Conservation (phyloP, 1,140 invertebrate genomes). For the Drosophila bocqueti region DNA sequence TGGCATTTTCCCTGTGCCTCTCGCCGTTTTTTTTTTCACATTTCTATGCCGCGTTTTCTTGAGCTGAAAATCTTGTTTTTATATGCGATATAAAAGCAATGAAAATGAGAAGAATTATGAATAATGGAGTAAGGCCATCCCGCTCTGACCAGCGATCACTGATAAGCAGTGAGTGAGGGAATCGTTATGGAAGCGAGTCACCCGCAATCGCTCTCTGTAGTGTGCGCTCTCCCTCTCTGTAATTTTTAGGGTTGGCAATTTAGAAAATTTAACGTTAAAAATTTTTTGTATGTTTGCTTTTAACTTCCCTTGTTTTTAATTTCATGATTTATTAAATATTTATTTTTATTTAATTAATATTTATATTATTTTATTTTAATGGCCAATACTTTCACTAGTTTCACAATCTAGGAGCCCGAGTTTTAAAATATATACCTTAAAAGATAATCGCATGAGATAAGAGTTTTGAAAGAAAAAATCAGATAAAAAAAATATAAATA, state of each 20-base stretch:
- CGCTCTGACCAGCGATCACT: conserved; percentile 58
- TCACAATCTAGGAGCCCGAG: background rate
- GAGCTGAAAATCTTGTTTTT: conserved; percentile 49
- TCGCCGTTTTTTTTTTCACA: conserved; percentile 25
- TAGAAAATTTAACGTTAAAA: background rate
- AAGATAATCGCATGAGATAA: no score
- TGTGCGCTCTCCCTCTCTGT: background rate
- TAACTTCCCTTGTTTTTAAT: no score
- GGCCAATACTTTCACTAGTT: background rate
- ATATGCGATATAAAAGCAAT: conserved; percentile 52
- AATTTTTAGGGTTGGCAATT: background rate
- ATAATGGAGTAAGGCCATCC: conserved; percentile 24
- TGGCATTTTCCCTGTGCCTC: conserved; percentile 42
- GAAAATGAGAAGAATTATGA: conserved; percentile 23
- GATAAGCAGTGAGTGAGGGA: conserved; percentile 54
- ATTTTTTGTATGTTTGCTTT: no score
- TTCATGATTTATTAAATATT: background rate
- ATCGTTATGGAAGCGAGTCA: conserved; percentile 42
- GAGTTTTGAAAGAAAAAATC: no score
- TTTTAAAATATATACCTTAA: no score
- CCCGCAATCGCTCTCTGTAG: conserved; percentile 11
- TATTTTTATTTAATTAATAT: background rate
- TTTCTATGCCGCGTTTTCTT: conserved; percentile 16
- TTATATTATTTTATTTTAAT: background rate
- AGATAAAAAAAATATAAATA: no score